Base-by-base conservation (phyloP, 2,113 vertebrate species). In the Crotalus horridus region DNA sequence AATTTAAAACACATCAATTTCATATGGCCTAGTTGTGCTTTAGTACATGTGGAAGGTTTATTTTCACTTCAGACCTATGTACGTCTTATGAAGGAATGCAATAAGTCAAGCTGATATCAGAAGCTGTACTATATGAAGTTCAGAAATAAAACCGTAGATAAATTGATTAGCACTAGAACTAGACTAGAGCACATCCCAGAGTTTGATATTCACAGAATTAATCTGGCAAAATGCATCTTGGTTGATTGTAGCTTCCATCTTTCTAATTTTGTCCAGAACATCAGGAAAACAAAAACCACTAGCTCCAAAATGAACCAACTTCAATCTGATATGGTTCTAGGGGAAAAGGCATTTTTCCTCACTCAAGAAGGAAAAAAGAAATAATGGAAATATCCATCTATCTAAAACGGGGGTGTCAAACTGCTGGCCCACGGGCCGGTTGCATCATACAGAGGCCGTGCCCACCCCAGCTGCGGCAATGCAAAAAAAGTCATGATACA, bases 211-310 rank as follows among this genome's bases (percentile, higher is more conserved):
- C 88, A 94, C 2, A 24, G 90, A 90, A 93, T 90, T 11, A 1
- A 55, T 92, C 95, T 88, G 61, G 24, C 56, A 87, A 86, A 64
- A 55, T 46, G 12, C 3, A 15, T 87, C 17, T 88, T 89, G 61
- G 39, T 12, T 5, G n/a, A 6, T 33, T 93, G 93, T 87, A 93
- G 3, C 10, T 26, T 81, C 1, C 46, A 85, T 56, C 90, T 94
- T 86, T 33, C 88, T 24, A 4, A 59, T 88, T 54, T 90, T 94
- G 90, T 74, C 43, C 91, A 69, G n/a, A 89, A 24, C 39, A 94
- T 53, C 51, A 20, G 89, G 59, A 93, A 95, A 90, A 29, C 64
- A 3, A 94, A 33, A 92, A 23, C 39, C 91, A 3, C 33, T 11
- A 90, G 87, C 74, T 58, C 51, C 39, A 8, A 23, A 85, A 85